Evolutionary conservation across 35 echinoderm and acorn worm genomes (phyloP).

Genomic region (Ophiothrix spiculata): DNA sequence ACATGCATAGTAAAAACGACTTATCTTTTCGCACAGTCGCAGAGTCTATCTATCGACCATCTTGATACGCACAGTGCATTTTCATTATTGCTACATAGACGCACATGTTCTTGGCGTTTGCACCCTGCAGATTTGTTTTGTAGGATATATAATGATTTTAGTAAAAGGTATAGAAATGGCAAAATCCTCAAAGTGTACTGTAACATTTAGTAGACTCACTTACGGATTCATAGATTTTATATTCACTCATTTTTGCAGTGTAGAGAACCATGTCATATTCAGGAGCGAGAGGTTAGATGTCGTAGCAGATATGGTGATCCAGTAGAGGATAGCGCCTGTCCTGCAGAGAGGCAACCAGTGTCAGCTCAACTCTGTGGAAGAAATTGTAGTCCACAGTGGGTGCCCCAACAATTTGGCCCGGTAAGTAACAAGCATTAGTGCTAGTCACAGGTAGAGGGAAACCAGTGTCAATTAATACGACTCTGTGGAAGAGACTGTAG

Average conservation of each 20-base stretch:
- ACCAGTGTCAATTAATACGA: background rate
- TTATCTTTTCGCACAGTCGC: background rate
- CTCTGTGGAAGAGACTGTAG: too few species aligned
- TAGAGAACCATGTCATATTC: slow-evolving; percentile 17
- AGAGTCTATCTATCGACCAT: background rate
- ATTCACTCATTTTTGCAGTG: too few species aligned
- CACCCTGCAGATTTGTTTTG: too few species aligned
- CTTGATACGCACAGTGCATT: too few species aligned
- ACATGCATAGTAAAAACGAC: too few species aligned
- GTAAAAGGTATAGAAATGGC: background rate
- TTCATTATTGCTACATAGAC: too few species aligned
- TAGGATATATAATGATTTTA: background rate
- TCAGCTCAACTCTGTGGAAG: slow-evolving; percentile 30
- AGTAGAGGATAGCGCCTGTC: background rate
- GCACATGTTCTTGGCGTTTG: background rate
- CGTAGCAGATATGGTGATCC: background rate
- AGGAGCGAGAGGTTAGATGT: slow-evolving; percentile 27
- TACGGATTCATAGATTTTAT: background rate
- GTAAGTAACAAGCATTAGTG: slow-evolving; percentile 21
- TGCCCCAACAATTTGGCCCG: slow-evolving; percentile 15
- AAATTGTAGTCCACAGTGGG: slow-evolving; percentile 38
- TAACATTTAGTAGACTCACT: background rate
- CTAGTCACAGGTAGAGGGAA: background rate
- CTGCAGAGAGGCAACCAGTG: background rate
- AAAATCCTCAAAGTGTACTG: background rate